Percentiles rank a stretch among this genome's conserved stretches.
Evolutionary conservation across 2,797 vertebrate species (phyloP).

Genomic region (Leucoraja ocellata): DNA sequence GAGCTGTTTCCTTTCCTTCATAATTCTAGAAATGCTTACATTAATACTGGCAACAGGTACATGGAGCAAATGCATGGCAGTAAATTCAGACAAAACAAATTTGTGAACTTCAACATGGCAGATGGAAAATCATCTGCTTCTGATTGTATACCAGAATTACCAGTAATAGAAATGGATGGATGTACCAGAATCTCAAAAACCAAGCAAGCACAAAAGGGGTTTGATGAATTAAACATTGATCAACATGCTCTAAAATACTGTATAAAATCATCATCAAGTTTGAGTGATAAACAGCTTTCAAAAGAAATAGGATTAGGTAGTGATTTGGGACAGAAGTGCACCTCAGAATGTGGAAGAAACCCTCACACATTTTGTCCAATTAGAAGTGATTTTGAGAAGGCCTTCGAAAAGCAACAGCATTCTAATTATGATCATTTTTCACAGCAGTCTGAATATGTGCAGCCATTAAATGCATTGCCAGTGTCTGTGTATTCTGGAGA

Average conservation of each 20-base stretch:
- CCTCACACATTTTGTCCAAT: slow-evolving; percentile 53
- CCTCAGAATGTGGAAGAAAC: slow-evolving; percentile 56
- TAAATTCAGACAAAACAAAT: slow-evolving; percentile 57
- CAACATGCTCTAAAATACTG: slow-evolving; percentile 62
- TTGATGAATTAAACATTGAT: slow-evolving; percentile 60
- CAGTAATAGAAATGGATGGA: slow-evolving; percentile 56
- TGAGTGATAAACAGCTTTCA: slow-evolving; percentile 57
- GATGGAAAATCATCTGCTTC: slow-evolving; percentile 62
- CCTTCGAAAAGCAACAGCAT: slow-evolving; percentile 60
- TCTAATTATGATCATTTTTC: slow-evolving; percentile 49
- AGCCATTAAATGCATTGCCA: slow-evolving; percentile 55
- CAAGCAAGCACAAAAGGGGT: slow-evolving; percentile 61
- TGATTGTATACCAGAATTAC: slow-evolving; percentile 59
- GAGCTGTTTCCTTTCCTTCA: slow-evolving; percentile 49
- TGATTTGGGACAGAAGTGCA: slow-evolving; percentile 59
- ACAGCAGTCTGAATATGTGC: slow-evolving; percentile 60
- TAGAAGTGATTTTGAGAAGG: slow-evolving; percentile 54
- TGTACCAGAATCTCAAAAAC: slow-evolving; percentile 61
- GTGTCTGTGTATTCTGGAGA: slow-evolving; percentile 51
- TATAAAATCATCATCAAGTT: slow-evolving; percentile 52
- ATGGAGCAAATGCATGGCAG: slow-evolving; percentile 56
- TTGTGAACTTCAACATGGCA: slow-evolving; percentile 56
- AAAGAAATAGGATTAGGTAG: slow-evolving; percentile 58
- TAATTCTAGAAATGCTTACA: slow-evolving; percentile 25
- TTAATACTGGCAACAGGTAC: slow-evolving; percentile 46